Evolutionary conservation across 2,888 invertebrate genomes (phyloP).

Genomic region (Cryptocephalus moraei): DNA sequence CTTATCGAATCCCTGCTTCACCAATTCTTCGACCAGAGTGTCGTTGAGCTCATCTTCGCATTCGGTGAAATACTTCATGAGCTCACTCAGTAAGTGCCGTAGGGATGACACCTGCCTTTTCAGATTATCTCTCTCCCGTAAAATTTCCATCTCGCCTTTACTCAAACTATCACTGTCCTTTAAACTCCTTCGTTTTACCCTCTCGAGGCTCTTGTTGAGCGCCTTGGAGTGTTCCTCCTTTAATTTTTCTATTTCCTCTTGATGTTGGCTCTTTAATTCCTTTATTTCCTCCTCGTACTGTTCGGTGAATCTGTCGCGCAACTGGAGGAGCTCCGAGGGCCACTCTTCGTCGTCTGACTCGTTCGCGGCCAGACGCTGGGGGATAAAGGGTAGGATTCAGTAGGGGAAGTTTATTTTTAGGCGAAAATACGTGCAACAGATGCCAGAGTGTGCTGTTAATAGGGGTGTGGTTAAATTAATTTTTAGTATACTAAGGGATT

Average conservation of each 20-base stretch:
- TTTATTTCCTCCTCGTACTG: constrained; percentile 53
- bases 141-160: constrained; percentile 46
- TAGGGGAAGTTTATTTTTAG: too few relatives aligned
- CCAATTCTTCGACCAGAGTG: constrained; percentile 56
- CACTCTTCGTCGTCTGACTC: constrained; percentile 63
- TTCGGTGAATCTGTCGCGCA: constrained; percentile 62
- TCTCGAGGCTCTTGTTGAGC: constrained; percentile 29
- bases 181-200: constrained; percentile 28
- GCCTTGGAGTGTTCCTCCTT: constrained; percentile 30
- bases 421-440: too few relatives aligned
- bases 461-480: too few relatives aligned
- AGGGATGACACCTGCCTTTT: constrained; percentile 55
- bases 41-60: constrained; percentile 73
- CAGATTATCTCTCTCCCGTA: constrained; percentile 57
- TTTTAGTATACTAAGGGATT: too few relatives aligned
- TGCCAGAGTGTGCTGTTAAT: too few relatives aligned
- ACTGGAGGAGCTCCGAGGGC: constrained; percentile 62
- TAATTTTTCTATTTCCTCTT: constrained; percentile 48
- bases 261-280: constrained; percentile 46
- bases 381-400: background rate
- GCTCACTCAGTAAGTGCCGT: constrained; percentile 54
- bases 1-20: constrained; percentile 35
- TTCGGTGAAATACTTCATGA: constrained; percentile 62
- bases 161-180: constrained; percentile 37
- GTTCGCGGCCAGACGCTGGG: constrained; percentile 57